A percentile compares a stretch with the other conserved stretches of the same genome.
These are phyloP conservation scores for Eupleurogrammus muticus DNA, from an alignment of 2,797 vertebrate species.

Conservation along the genomic window DNA sequence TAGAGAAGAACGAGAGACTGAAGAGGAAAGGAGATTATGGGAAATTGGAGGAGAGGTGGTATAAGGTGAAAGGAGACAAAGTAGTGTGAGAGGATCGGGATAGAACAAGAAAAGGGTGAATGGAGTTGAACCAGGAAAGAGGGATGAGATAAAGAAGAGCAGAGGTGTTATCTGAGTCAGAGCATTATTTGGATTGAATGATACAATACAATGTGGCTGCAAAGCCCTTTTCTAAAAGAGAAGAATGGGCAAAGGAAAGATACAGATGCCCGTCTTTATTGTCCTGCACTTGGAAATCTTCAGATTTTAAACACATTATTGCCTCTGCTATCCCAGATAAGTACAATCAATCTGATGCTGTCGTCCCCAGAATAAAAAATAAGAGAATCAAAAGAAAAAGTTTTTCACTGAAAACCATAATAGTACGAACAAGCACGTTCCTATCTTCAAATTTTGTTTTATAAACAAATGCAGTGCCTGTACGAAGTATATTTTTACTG, in stretches of 20 bases:
- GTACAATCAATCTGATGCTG: constrained; percentile 70
- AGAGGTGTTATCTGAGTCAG: constrained; percentile 51
- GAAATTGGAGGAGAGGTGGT: constrained; percentile 32
- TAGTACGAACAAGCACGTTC: not conserved
- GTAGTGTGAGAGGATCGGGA: constrained; percentile 26
- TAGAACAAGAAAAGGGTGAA: constrained; percentile 19
- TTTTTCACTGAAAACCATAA: constrained; percentile 70
- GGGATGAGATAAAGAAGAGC: constrained; percentile 44
- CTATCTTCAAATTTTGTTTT: constrained; percentile 11
- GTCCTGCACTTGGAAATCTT: constrained; percentile 28
- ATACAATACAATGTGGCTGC: constrained; percentile 23
- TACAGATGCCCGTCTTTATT: constrained; percentile 42
- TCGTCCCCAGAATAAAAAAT: constrained; percentile 37
- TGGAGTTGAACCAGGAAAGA: constrained; percentile 27
- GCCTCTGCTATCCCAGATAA: constrained; percentile 58
- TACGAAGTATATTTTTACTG: too few species aligned
- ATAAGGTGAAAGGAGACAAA: constrained; percentile 39
- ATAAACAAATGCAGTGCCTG: not conserved
- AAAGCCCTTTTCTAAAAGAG: constrained; percentile 37
- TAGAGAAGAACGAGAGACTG: constrained; percentile 11
- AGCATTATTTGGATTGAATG: constrained; percentile 46
- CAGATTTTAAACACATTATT: constrained; percentile 12
- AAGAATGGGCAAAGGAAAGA: constrained; percentile 24
- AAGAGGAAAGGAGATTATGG: constrained; percentile 41
- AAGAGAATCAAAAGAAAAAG: not conserved